Percentiles rank a stretch among this genome's conserved stretches.
phyloP scores from a whole-genome alignment of 2,797 vertebrate genomes.

The Sebastiscus albofasciatus region DNA sequence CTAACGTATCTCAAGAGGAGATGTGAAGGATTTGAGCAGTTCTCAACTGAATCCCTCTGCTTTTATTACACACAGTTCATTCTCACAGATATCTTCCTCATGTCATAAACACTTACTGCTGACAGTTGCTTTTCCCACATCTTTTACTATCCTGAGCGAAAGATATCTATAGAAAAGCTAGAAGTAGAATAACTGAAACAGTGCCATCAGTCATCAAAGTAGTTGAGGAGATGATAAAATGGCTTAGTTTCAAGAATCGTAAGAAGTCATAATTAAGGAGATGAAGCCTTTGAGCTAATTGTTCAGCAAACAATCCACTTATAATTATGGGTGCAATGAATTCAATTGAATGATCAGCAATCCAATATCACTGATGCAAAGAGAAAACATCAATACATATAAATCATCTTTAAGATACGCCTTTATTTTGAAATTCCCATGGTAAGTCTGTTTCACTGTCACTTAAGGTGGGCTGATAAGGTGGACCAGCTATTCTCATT shows the following conservation, averaged over 20 bases:
- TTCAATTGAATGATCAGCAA: no score
- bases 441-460: no score
- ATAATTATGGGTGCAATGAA: neutral
- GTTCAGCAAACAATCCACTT: constrained; percentile 21
- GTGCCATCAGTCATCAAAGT: neutral
- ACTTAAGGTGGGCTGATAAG: no score
- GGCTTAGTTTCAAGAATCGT: neutral
- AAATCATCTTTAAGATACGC: no score
- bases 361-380: rapidly evolving
- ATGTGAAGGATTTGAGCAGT: neutral
- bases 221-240: neutral
- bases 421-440: no score
- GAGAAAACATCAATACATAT: no score
- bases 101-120: neutral
- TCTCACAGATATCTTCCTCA: neutral
- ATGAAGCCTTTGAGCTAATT: constrained; percentile 7
- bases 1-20: neutral
- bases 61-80: neutral
- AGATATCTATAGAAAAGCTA: neutral
- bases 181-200: neutral
- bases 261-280: constrained; percentile 10
- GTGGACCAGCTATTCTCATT: no score
- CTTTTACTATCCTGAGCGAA: neutral
- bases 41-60: neutral
- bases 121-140: neutral